These are phyloP conservation scores for Trachymyrmex septentrionalis DNA, from an alignment of 1,140 invertebrate genomes.

Conservation along the genomic window DNA sequence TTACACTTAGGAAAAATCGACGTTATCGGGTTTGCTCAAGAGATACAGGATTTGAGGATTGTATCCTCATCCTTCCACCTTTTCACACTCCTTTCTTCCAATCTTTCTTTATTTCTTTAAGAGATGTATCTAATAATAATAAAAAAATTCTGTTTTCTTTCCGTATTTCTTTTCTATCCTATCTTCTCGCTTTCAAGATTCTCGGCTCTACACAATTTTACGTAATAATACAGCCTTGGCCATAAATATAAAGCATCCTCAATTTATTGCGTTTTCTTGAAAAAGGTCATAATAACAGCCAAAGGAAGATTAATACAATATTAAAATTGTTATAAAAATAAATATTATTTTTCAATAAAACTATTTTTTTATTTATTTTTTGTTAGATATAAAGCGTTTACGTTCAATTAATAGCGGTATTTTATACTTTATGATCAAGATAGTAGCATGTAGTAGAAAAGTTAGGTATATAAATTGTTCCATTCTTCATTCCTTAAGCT, in stretches of 20 bases:
- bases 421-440: too few relatives aligned
- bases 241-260: too few relatives aligned
- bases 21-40: slow-evolving; percentile 68
- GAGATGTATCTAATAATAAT: slow-evolving; percentile 28
- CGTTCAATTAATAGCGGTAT: too few relatives aligned
- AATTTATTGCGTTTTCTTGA: too few relatives aligned
- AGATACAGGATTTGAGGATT: slow-evolving; percentile 44
- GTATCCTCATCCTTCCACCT: slow-evolving; percentile 7
- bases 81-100: slow-evolving; percentile 9
- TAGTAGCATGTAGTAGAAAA: background rate
- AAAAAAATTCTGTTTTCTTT: background rate
- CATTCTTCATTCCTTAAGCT: background rate
- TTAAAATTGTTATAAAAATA: too few relatives aligned
- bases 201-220: background rate
- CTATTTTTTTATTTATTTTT: too few relatives aligned
- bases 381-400: too few relatives aligned
- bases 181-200: background rate
- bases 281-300: too few relatives aligned
- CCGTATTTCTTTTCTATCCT: background rate
- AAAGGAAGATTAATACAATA: too few relatives aligned
- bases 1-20: slow-evolving; percentile 69
- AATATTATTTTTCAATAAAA: too few relatives aligned
- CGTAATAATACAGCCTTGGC: background rate
- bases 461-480: background rate
- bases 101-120: background rate